A percentile compares a stretch with the other conserved stretches of the same genome.
Conservation (phyloP, 1,140 invertebrate species). For the Brachionus koreanus region DNA sequence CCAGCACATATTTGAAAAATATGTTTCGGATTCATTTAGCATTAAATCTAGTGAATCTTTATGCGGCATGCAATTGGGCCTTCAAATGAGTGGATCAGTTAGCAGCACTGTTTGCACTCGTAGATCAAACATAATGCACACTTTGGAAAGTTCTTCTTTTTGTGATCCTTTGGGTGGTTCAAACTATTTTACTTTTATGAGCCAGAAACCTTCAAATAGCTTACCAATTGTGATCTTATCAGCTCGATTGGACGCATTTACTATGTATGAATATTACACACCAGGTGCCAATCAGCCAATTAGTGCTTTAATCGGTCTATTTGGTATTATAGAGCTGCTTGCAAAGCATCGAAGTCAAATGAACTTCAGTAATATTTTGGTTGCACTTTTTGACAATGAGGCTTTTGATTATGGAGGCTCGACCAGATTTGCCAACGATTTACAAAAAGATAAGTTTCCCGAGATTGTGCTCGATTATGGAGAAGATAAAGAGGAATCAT, state of each 20-base stretch:
- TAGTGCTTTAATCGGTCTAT: slow-evolving; percentile 24
- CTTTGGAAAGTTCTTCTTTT: slow-evolving; percentile 14
- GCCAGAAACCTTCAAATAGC: slow-evolving; percentile 12
- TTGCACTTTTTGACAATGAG: slow-evolving; percentile 34
- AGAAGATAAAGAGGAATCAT: background rate
- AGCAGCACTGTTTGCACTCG: slow-evolving; percentile 37
- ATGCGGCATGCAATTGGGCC: slow-evolving; percentile 25
- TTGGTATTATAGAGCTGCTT: slow-evolving; percentile 7
- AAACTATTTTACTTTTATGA: slow-evolving; percentile 42
- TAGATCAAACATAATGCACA: slow-evolving; percentile 39
- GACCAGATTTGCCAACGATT: slow-evolving; percentile 12
- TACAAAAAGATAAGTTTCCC: background rate
- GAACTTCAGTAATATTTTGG: background rate
- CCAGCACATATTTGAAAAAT: slow-evolving; percentile 15
- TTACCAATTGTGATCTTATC: background rate
- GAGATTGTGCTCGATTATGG: background rate
- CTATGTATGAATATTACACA: slow-evolving; percentile 34
- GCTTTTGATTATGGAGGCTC: slow-evolving; percentile 42
- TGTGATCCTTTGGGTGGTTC: slow-evolving; percentile 42
- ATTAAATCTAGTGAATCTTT: slow-evolving; percentile 9
- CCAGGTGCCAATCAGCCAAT: slow-evolving; percentile 40
- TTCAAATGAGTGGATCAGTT: background rate
- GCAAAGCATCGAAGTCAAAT: background rate
- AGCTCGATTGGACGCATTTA: slow-evolving; percentile 11
- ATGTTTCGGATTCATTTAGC: background rate